phyloP scores from a whole-genome alignment of 2,113 vertebrate species.

The Forbesichthys agassizii region DNA sequence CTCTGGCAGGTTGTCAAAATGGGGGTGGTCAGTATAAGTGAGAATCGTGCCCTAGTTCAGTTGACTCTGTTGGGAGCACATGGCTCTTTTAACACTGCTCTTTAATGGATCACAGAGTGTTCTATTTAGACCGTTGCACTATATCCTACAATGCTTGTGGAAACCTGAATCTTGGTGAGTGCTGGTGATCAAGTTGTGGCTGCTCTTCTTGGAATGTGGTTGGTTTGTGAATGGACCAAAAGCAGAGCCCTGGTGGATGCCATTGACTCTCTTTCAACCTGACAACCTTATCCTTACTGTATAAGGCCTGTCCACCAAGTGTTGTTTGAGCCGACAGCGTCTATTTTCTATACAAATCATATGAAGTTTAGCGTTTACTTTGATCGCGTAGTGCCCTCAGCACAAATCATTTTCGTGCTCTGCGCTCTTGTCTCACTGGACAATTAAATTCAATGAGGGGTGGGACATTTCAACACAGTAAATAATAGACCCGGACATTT shows the following conservation, averaged over 20 bases:
- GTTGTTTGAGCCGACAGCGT: no score
- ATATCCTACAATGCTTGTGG: slow-evolving; percentile 24
- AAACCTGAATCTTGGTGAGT: slow-evolving; percentile 23
- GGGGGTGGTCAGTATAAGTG: slow-evolving; percentile 69
- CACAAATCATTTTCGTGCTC: no score
- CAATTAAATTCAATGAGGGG: no score
- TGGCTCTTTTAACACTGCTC: slow-evolving; percentile 58
- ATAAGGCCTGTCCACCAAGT: no score
- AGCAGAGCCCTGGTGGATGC: slow-evolving; percentile 44
- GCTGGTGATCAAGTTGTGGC: slow-evolving; percentile 18
- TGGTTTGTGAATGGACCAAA: slow-evolving; percentile 33
- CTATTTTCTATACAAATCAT: no score
- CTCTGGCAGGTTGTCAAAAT: slow-evolving; percentile 63
- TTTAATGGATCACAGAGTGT: slow-evolving; percentile 60
- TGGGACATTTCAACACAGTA: no score
- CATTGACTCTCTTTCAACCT: neutral
- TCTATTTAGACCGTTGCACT: slow-evolving; percentile 56
- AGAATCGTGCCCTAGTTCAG: slow-evolving; percentile 73
- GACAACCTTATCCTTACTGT: no score
- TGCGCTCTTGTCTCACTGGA: no score
- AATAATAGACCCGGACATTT: no score
- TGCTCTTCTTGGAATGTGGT: slow-evolving; percentile 29
- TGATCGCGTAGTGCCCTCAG: no score
- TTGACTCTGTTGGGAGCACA: slow-evolving; percentile 62
- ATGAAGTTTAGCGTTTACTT: no score